These are phyloP conservation scores for Drosophila pectinifera DNA, from an alignment of 1,140 invertebrate species.

Conservation along the genomic window DNA sequence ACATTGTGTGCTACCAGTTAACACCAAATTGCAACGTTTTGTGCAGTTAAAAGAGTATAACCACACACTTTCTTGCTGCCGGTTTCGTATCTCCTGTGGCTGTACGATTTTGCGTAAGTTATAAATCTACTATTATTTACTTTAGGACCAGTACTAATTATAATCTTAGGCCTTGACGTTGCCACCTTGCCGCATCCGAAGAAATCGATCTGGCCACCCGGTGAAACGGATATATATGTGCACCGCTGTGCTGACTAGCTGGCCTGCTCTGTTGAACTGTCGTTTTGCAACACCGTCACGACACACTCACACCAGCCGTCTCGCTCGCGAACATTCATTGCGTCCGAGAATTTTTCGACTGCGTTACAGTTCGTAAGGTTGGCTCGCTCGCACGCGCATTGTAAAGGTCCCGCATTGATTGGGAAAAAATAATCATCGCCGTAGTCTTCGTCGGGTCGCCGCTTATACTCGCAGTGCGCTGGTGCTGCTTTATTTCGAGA, in stretches of 20 bases:
- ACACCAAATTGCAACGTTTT: conserved; percentile 44
- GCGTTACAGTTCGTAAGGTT: conserved; percentile 34
- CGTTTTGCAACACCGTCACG: conserved; percentile 62
- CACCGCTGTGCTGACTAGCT: conserved; percentile 38
- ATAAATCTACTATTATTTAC: conserved; percentile 9
- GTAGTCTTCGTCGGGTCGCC: conserved; percentile 80
- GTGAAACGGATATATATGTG: conserved; percentile 20
- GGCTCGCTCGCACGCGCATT: conserved; percentile 20
- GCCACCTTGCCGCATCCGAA: conserved; percentile 48
- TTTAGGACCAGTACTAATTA: conserved; percentile 2
- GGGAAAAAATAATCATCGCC: conserved; percentile 63
- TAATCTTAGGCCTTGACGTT: conserved; percentile 23
- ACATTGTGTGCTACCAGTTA: conserved; percentile 56
- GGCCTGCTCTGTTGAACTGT: conserved; percentile 41
- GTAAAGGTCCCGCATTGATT: conserved; percentile 44
- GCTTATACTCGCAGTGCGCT: conserved; percentile 73
- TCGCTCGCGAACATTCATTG: conserved; percentile 33
- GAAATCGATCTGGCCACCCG: conserved; percentile 59
- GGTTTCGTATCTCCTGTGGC: conserved; percentile 14
- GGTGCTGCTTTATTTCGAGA: conserved; percentile 77
- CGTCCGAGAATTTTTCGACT: conserved; percentile 17
- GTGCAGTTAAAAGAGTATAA: conserved; percentile 22
- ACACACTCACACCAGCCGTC: conserved; percentile 29
- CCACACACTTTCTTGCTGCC: conserved; percentile 38
- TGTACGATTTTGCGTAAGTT: conserved; percentile 5